A percentile compares a stretch with the other conserved stretches of the same genome.
Evolutionary conservation across 2,888 invertebrate genomes (phyloP).

Genomic region (Drosophila trichaetosa): DNA sequence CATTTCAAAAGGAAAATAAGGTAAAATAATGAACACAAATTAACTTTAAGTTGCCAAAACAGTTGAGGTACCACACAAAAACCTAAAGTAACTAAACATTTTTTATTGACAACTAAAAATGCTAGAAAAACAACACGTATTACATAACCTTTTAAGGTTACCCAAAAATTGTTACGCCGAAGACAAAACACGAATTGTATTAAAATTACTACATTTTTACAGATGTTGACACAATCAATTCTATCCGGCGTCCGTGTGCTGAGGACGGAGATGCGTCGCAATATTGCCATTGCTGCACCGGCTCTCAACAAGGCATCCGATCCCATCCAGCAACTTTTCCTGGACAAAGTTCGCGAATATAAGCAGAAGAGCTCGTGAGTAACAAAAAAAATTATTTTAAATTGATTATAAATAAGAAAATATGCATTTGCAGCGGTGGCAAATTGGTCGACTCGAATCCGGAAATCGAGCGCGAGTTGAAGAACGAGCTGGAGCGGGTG

Average conservation of each 20-base stretch:
- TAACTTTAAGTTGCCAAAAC: background rate
- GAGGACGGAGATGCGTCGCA: constrained; percentile 87
- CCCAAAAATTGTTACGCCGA: constrained; percentile 25
- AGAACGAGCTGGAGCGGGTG: constrained; percentile 92
- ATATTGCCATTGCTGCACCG: constrained; percentile 90
- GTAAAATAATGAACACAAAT: constrained; percentile 34
- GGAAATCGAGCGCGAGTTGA: constrained; percentile 90
- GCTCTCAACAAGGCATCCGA: constrained; percentile 90
- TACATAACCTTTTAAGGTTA: constrained; percentile 83
- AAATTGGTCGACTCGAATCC: constrained; percentile 93
- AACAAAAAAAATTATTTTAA: background rate
- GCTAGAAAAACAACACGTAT: constrained; percentile 40
- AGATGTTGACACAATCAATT: constrained; percentile 87
- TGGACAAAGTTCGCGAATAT: constrained; percentile 96
- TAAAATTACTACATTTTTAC: constrained; percentile 39
- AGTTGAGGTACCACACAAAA: too few species aligned
- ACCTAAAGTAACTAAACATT: background rate
- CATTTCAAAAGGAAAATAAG: constrained; percentile 54
- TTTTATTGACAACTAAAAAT: background rate
- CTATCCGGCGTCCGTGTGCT: constrained; percentile 86
- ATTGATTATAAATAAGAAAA: background rate
- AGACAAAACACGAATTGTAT: background rate
- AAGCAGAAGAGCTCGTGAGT: constrained; percentile 93
- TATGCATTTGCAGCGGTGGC: constrained; percentile 88
- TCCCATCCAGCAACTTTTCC: constrained; percentile 96